Evolutionary conservation across 1,140 invertebrate species (phyloP), one percentile per base, ranked within the genome.

Genomic region (Pogonomyrmex barbatus): DNA sequence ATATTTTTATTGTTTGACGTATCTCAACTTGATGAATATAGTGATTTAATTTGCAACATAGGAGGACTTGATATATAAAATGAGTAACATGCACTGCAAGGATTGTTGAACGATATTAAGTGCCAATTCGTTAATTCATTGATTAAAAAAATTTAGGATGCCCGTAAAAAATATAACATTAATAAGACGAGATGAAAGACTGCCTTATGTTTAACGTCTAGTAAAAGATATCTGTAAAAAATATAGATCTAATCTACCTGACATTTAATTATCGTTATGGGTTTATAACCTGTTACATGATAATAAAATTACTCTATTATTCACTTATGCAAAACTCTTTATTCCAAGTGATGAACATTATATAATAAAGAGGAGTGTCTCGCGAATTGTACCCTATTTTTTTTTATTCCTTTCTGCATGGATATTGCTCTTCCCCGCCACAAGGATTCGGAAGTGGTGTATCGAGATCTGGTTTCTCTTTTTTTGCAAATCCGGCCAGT

Each of bases 401-500:
- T 65, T 54, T 10, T 62, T 65, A 91, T 17, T 91, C 75, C 24
- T 90, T 63, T 71, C 45, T 86, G 45, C 88, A 86, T 45, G 60
- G 60, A 45, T 79, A 86, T 10, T 87, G 36, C 10, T 73, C 70
- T 24, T 89, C 58, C 3, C 63, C 86, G 0, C 30, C 56, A 10
- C 91, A 93, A 14, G 86, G 68, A 87, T 93, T 85, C 24, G 91
- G 92, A 91, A 96, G 95, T 24, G 96, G 94, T 1, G 97, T 97
- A 73, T 97, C 96, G 91, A 98, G n/a, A 82, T 97, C 97, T 0
- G 98, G 97, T 67, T 95, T 94, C 50, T 97, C 96, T 93, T 99
- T 99, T 88, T 97, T 97, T 0, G 96, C 96, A 79, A 98, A 95
- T 77, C 98, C 98, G 4, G 97, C 97, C 60, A 99, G 94, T 82